phyloP scores from a whole-genome alignment of 2,888 invertebrate species.

The Physocephala rufipes region DNA sequence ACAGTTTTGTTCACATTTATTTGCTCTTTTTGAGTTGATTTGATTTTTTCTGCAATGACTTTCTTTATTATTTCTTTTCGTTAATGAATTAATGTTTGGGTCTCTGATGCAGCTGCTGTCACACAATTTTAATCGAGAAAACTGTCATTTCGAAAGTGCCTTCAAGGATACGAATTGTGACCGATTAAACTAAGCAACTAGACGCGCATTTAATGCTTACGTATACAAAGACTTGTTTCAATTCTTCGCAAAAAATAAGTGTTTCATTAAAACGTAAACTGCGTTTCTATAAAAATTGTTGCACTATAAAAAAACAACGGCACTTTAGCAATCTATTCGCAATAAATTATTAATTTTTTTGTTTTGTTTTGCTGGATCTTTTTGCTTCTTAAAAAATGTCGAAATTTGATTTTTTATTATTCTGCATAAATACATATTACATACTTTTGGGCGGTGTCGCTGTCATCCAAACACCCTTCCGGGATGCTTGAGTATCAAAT shows the following conservation, averaged over 20 bases:
- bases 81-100: neutral
- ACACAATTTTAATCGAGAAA: neutral
- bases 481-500: slow-evolving; percentile 9
- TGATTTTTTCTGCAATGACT: neutral
- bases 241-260: neutral
- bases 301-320: neutral
- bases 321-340: neutral
- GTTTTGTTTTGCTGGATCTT: slow-evolving; percentile 1
- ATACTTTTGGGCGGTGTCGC: slow-evolving; percentile 46
- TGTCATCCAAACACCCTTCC: neutral
- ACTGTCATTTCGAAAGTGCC: neutral
- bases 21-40: neutral
- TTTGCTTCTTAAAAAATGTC: neutral
- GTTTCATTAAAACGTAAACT: slow-evolving; percentile 18
- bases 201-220: slow-evolving; percentile 44
- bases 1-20: slow-evolving; percentile 15
- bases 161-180: neutral
- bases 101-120: neutral
- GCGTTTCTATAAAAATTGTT: neutral
- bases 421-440: too few relatives aligned
- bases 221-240: neutral
- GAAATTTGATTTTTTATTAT: neutral
- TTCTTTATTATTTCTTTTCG: neutral
- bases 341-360: neutral
- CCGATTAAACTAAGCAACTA: slow-evolving; percentile 42